Evolutionary conservation across 2,888 invertebrate species (phyloP).

Genomic region (Netelia virgata): DNA sequence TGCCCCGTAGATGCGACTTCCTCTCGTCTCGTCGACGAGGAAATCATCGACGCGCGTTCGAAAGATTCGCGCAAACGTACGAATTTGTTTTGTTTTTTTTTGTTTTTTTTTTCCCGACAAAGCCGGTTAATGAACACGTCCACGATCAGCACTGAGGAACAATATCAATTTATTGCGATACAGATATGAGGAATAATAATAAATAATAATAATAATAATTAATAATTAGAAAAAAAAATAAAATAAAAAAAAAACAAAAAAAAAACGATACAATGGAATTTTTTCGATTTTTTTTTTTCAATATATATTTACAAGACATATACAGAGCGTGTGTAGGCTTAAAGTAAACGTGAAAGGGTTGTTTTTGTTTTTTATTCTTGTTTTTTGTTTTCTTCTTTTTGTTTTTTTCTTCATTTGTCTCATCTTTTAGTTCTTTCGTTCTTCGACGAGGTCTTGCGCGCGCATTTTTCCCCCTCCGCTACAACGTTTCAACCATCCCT

Average conservation of each 20-base stretch:
- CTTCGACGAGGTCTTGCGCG: slow-evolving; percentile 55
- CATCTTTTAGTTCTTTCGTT: slow-evolving; percentile 44
- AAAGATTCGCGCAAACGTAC: no score
- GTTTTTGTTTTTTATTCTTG: slow-evolving; percentile 59
- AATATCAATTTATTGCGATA: no score
- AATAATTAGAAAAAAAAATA: background rate
- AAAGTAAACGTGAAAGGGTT: slow-evolving; percentile 76
- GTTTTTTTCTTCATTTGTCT: slow-evolving; percentile 50
- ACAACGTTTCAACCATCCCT: background rate
- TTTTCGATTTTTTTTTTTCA: slow-evolving; percentile 75
- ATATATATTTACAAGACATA: slow-evolving; percentile 84
- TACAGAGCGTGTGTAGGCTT: slow-evolving; percentile 82
- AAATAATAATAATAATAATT: background rate
- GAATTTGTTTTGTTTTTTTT: no score
- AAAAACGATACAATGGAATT: slow-evolving; percentile 1
- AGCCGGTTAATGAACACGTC: no score
- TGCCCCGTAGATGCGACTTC: slow-evolving; percentile 1
- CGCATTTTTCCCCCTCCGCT: slow-evolving; percentile 19
- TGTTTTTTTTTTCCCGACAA: no score
- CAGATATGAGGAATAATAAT: background rate
- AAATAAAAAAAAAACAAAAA: background rate
- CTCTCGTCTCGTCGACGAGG: background rate
- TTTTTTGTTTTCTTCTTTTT: slow-evolving; percentile 59
- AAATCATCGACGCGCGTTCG: background rate
- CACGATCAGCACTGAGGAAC: no score